phyloP scores from a whole-genome alignment of 2,797 vertebrate species.

The Clarias fuscus region DNA sequence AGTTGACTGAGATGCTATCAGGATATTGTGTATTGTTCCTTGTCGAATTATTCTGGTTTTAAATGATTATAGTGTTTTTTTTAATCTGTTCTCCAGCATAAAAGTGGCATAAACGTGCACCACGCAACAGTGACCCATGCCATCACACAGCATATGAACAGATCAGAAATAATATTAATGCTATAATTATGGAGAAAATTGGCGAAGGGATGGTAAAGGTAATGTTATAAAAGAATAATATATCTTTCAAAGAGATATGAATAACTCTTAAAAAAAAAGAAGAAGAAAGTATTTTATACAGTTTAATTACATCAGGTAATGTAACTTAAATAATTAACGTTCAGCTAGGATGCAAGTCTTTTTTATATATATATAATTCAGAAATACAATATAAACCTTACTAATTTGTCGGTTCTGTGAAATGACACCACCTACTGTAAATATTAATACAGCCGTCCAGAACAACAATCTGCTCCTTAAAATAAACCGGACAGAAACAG shows the following conservation, averaged over 20 bases:
- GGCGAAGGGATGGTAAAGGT: neutral
- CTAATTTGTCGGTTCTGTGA: neutral
- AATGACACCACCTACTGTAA: neutral
- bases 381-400: neutral
- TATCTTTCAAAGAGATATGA: neutral
- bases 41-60: neutral
- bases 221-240: neutral
- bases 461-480: neutral
- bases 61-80: neutral
- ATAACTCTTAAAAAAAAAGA: neutral
- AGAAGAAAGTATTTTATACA: neutral
- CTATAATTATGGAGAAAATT: neutral
- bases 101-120: too few relatives aligned
- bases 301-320: neutral
- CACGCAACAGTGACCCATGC: neutral
- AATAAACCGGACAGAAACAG: neutral
- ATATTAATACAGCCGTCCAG: neutral
- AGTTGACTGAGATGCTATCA: constrained; percentile 32
- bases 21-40: constrained; percentile 2
- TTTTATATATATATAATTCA: neutral
- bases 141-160: neutral
- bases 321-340: neutral
- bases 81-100: neutral
- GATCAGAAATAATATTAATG: neutral
- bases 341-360: neutral